Percentiles rank a stretch among this genome's conserved stretches.
These are phyloP conservation scores for Enteromius unitaeniatus DNA, from an alignment of 2,797 vertebrate species.

Conservation along the genomic window DNA sequence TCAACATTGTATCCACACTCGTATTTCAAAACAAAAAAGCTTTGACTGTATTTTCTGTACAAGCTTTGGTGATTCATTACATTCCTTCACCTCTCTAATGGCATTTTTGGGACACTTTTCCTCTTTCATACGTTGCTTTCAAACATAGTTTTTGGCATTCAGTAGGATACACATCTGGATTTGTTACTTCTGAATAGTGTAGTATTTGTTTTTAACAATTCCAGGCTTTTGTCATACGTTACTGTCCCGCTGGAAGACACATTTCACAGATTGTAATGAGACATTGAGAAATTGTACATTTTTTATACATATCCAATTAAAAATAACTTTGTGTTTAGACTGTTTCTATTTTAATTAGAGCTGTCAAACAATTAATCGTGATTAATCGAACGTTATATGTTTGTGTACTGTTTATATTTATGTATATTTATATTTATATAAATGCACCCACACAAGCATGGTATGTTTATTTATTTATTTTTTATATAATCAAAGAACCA, in stretches of 20 bases:
- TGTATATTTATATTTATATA: too few species aligned
- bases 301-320: too few species aligned
- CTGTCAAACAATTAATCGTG: too few species aligned
- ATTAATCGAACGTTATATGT: too few species aligned
- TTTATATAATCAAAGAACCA: too few species aligned
- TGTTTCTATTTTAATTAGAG: neutral
- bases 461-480: too few species aligned
- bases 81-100: neutral
- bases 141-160: neutral
- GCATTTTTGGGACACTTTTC: neutral
- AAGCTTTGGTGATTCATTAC: neutral
- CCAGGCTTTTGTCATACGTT: neutral
- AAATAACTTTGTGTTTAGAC: too few species aligned
- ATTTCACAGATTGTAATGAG: too few species aligned
- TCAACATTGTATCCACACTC: neutral
- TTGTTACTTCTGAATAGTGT: neutral
- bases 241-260: neutral
- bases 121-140: neutral
- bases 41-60: too few species aligned
- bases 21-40: neutral
- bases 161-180: neutral
- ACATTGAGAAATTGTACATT: too few species aligned
- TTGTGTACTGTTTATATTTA: too few species aligned
- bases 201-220: neutral
- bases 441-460: too few species aligned